Conservation (phyloP, 2,113 vertebrate genomes). For the Heloderma charlesbogerti region DNA sequence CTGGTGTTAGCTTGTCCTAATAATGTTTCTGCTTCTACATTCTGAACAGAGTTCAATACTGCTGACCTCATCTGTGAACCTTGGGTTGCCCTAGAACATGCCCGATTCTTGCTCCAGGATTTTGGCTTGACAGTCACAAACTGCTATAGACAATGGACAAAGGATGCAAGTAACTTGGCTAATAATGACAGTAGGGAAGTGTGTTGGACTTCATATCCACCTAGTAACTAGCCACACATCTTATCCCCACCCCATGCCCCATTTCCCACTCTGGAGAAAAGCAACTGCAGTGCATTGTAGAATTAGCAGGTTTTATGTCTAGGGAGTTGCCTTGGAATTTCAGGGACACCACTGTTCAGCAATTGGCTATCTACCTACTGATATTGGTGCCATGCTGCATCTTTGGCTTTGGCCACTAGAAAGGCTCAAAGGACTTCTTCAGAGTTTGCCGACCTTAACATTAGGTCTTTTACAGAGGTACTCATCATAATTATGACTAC, state of each 20-base stretch:
- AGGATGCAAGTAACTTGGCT: neutral
- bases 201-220: neutral
- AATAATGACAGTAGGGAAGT: neutral
- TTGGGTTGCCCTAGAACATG: neutral
- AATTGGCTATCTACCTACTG: neutral
- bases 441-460: neutral
- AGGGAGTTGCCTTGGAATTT: neutral
- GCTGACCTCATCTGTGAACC: neutral
- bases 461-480: neutral
- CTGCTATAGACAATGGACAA: neutral
- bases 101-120: neutral
- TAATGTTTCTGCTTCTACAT: neutral
- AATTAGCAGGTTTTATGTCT: neutral
- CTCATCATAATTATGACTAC: neutral
- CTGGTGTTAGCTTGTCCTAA: neutral
- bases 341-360: neutral
- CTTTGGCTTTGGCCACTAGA: neutral
- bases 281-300: neutral
- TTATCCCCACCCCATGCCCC: neutral
- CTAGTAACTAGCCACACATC: neutral
- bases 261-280: neutral
- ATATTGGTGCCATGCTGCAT: neutral
- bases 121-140: neutral
- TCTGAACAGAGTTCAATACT: neutral
- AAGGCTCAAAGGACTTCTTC: neutral